Evolutionary conservation across 2,113 vertebrate genomes (phyloP).

Genomic region (Oostethus manadensis): DNA sequence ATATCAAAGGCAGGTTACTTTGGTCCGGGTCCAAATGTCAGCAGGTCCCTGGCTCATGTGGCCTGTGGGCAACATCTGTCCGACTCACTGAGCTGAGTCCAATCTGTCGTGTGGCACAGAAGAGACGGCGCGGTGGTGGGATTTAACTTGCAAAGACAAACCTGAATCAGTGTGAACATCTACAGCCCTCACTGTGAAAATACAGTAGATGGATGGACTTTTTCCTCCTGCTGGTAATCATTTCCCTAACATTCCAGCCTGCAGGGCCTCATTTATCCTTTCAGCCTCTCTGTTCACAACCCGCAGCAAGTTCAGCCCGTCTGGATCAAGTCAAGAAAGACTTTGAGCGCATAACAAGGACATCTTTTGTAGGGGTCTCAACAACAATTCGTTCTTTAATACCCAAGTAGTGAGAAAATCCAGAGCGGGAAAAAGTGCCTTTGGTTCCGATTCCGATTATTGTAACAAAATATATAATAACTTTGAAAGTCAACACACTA

Average conservation of each 20-base stretch:
- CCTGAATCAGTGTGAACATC: not conserved
- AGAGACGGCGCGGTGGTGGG: constrained; percentile 4
- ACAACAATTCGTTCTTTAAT: too few species aligned
- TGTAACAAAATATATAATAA: too few species aligned
- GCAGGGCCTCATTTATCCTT: constrained; percentile 38
- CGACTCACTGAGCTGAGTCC: constrained; percentile 38
- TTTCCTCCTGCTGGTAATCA: constrained; percentile 28
- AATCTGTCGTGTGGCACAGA: constrained; percentile 36
- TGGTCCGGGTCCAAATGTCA: constrained; percentile 42
- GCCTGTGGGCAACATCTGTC: constrained; percentile 53
- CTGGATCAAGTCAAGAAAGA: constrained; percentile 36
- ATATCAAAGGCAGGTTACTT: constrained; percentile 53
- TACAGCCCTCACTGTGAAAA: not conserved
- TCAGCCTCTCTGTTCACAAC: constrained; percentile 32
- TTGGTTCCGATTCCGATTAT: too few species aligned
- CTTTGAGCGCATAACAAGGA: too few species aligned
- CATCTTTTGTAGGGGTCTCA: too few species aligned
- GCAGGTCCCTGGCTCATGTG: constrained; percentile 29
- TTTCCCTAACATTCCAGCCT: constrained; percentile 37
- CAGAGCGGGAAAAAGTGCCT: too few species aligned
- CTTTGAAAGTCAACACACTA: too few species aligned
- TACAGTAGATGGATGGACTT: not conserved
- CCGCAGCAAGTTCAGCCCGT: constrained; percentile 44
- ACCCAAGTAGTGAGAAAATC: too few species aligned
- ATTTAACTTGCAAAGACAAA: not conserved